Percentiles rank a stretch among this genome's conserved stretches.
phyloP scores from a whole-genome alignment of 2,888 invertebrate genomes.

The Entomobrya proxima region DNA sequence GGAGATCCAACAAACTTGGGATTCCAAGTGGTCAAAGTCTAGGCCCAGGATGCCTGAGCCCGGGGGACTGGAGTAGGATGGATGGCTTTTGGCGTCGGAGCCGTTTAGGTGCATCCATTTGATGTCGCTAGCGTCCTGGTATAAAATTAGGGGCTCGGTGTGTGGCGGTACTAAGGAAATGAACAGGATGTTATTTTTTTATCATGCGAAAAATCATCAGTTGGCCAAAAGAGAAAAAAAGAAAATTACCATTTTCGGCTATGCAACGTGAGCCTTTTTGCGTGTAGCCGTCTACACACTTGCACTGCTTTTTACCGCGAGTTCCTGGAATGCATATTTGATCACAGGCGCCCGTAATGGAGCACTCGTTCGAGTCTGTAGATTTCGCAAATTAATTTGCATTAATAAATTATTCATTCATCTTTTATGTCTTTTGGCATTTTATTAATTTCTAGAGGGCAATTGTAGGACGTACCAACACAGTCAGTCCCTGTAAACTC shows the following conservation, averaged over 20 bases:
- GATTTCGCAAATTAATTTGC: neutral
- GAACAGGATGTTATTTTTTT: neutral
- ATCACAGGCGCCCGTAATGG: slow-evolving; percentile 84
- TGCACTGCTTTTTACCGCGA: slow-evolving; percentile 82
- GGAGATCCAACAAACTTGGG: slow-evolving; percentile 85
- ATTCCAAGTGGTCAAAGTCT: slow-evolving; percentile 84
- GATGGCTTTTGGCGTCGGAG: slow-evolving; percentile 73
- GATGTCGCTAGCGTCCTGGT: slow-evolving; percentile 84
- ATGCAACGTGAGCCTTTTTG: slow-evolving; percentile 80
- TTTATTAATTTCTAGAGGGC: no score
- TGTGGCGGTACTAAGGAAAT: slow-evolving; percentile 77
- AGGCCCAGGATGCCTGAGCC: slow-evolving; percentile 76
- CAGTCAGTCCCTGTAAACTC: slow-evolving; percentile 82
- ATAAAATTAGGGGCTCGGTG: slow-evolving; percentile 82
- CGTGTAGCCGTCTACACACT: slow-evolving; percentile 85
- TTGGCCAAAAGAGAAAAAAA: neutral
- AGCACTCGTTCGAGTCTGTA: slow-evolving; percentile 88
- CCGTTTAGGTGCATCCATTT: slow-evolving; percentile 82
- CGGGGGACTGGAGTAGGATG: slow-evolving; percentile 58
- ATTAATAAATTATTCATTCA: slow-evolving; percentile 25
- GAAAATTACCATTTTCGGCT: slow-evolving; percentile 34
- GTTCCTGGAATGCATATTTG: slow-evolving; percentile 85
- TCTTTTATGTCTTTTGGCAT: slow-evolving; percentile 1
- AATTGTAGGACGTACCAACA: slow-evolving; percentile 78
- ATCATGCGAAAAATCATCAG: neutral